A percentile compares a stretch with the other conserved stretches of the same genome.
These are phyloP conservation scores for Drosophila azteca DNA, from an alignment of 1,140 invertebrate genomes.

Conservation along the genomic window DNA sequence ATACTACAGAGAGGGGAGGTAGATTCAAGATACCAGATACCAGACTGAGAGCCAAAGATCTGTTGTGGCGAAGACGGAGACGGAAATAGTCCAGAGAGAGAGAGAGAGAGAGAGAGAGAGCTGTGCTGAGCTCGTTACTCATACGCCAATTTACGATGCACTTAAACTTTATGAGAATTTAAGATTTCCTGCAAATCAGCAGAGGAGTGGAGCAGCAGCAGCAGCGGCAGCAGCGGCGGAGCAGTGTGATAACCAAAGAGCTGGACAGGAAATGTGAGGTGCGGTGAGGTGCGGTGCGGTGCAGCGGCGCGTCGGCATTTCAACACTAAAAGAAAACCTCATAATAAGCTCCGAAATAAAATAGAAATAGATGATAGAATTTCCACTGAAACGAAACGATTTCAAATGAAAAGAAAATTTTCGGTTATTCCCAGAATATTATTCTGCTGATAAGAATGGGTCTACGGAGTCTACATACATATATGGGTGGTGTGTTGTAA, in stretches of 20 bases:
- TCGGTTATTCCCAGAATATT: slow-evolving; percentile 23
- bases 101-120: slow-evolving; percentile 19
- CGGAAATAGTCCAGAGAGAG: slow-evolving; percentile 62
- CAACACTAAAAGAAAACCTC: slow-evolving; percentile 8
- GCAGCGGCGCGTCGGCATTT: slow-evolving; percentile 32
- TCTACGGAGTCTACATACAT: too few relatives aligned
- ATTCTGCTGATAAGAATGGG: slow-evolving; percentile 28
- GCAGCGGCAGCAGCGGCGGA: background rate
- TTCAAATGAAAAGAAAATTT: slow-evolving; percentile 33
- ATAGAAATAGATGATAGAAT: slow-evolving; percentile 2
- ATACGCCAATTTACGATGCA: slow-evolving; percentile 78
- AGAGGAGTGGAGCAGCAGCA: background rate
- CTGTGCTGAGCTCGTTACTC: slow-evolving; percentile 72
- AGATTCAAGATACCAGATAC: slow-evolving; percentile 10
- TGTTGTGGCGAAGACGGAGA: slow-evolving; percentile 45
- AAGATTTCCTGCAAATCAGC: slow-evolving; percentile 76
- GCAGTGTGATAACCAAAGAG: slow-evolving; percentile 49
- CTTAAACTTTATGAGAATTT: slow-evolving; percentile 81
- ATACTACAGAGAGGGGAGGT: slow-evolving; percentile 13
- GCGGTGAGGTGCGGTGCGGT: slow-evolving; percentile 25
- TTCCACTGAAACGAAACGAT: background rate
- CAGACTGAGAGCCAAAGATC: background rate
- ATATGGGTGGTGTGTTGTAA: background rate
- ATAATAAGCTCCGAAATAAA: slow-evolving; percentile 8
- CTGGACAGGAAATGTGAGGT: slow-evolving; percentile 54